Evolutionary conservation across 2,113 vertebrate species (phyloP), one percentile per base, ranked within the genome.

Genomic region (Paracanthobrama guichenoti): DNA sequence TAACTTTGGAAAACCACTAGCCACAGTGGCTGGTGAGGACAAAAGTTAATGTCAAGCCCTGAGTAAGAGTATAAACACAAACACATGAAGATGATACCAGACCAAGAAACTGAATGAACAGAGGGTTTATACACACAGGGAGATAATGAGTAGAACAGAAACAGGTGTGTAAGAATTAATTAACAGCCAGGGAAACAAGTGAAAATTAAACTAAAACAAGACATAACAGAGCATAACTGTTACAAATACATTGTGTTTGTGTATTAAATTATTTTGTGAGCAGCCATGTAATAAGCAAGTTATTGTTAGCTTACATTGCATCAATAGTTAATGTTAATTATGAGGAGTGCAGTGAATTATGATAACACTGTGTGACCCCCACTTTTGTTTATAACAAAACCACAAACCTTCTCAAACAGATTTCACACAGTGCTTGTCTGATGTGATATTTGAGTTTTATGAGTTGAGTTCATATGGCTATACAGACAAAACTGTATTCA

Each of bases 181-280:
- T 4, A 50, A 50, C 13, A 50, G 4, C 48, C 13, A 14, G 48
- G 46, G 13, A 50, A 48, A 50, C 48, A 1, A 50, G 48, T 50
- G 48, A 79, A 85, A 39, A 79, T 9, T 14, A 31, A 26, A 24
- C 20, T 20, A 24, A 75, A 69, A 84, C 46, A 50, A 13, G 13
- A 48, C 46, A 48, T 67, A 4, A 64, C 13, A 50, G 13, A 35
- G 35, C 48, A 16, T 50, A 50, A 53, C 48, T 1, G 5, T 16
- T 5, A 50, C 14, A 50, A 50, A 50, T 85, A 10, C 62, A 39
- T 57, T 67, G 55, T 16, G 44, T 35, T 22, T 11, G 66, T 85
- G 64, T 13, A 80, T 85, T 44, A 24, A 72, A 46, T 46, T 72
- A 46, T 72, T 72, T 72, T 46, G 2, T 7, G 12, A 72, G 42